Conservation (phyloP, 2,888 invertebrate species). For the Idaea aversata region DNA sequence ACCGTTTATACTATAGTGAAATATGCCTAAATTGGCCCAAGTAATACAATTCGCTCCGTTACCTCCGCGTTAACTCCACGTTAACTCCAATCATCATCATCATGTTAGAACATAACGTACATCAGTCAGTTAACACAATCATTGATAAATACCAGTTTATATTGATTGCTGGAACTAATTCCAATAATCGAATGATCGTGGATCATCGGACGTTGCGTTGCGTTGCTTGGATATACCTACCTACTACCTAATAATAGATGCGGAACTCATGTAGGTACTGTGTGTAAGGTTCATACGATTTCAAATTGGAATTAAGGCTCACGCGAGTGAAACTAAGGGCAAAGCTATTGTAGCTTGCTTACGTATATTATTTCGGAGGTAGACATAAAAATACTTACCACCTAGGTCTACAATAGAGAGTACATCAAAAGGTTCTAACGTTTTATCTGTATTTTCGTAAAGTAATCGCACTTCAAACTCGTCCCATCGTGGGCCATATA, state of each 20-base stretch:
- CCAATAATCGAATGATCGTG: background rate
- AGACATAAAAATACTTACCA: no score
- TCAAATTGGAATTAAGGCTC: background rate
- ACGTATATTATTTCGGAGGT: no score
- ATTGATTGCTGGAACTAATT: background rate
- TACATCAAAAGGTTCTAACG: no score
- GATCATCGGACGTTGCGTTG: background rate
- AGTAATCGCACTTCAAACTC: no score
- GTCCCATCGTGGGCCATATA: no score
- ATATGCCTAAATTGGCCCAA: background rate
- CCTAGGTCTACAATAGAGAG: no score
- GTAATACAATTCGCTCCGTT: background rate
- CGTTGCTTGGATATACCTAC: background rate
- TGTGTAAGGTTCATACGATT: background rate
- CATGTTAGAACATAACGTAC: background rate
- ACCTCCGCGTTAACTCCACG: background rate
- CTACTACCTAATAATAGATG: background rate
- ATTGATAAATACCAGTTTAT: slow-evolving; percentile 1
- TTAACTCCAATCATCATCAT: no score
- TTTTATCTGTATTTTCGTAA: no score
- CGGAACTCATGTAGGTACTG: background rate
- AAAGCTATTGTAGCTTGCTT: background rate
- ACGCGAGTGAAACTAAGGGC: background rate
- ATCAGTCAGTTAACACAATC: background rate
- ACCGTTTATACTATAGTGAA: background rate